phyloP scores from a whole-genome alignment of 92 coral and sea anemone species.

The Heliopora coerulea region DNA sequence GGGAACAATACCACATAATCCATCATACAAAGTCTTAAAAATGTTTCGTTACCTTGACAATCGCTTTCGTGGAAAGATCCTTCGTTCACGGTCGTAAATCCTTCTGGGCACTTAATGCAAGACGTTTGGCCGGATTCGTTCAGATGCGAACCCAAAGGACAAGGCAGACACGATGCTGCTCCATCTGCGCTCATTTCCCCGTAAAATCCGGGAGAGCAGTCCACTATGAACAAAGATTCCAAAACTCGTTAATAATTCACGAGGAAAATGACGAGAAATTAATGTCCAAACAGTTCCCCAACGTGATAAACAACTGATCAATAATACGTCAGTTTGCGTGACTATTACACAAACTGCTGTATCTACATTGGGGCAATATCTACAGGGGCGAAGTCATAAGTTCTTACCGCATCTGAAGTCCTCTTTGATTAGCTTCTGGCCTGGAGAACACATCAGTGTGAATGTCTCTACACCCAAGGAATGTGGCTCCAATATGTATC shows the following conservation, averaged over 20 bases:
- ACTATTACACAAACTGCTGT: too few species aligned
- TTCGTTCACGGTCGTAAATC: slow-evolving; percentile 41
- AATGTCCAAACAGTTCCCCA: too few species aligned
- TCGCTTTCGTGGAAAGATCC: slow-evolving; percentile 43
- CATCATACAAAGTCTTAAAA: too few species aligned
- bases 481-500: slow-evolving; percentile 19
- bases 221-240: slow-evolving; percentile 11
- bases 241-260: not conserved
- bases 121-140: slow-evolving; percentile 51
- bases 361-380: too few species aligned
- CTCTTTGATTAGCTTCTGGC: slow-evolving; percentile 37
- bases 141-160: slow-evolving; percentile 58
- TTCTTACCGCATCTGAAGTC: slow-evolving; percentile 64
- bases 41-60: slow-evolving; percentile 50
- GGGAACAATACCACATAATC: too few species aligned
- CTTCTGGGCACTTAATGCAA: slow-evolving; percentile 54
- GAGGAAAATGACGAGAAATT: not conserved
- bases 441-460: slow-evolving; percentile 45
- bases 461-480: slow-evolving; percentile 31
- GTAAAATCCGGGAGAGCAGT: slow-evolving; percentile 46
- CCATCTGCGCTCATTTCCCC: slow-evolving; percentile 21
- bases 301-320: too few species aligned
- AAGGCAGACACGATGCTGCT: slow-evolving; percentile 40
- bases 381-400: too few species aligned
- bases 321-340: too few species aligned